phyloP scores from a whole-genome alignment of 1,140 invertebrate genomes.

The Drosophila sucinea region DNA sequence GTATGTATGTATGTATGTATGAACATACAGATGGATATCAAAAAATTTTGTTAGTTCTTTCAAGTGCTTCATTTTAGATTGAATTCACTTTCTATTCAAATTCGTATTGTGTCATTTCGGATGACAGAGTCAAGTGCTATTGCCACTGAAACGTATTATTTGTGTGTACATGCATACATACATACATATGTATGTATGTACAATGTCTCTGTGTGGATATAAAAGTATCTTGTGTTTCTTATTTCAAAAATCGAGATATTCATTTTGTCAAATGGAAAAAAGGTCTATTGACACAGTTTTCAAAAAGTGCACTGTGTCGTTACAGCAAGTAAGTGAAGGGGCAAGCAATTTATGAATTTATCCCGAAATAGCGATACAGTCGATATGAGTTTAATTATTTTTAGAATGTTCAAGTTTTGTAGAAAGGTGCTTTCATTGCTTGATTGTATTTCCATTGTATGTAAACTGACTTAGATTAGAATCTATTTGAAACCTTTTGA shows the following conservation, averaged over 20 bases:
- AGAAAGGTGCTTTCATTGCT: too few relatives aligned
- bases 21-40: neutral
- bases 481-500: too few relatives aligned
- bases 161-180: neutral
- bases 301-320: constrained; percentile 9
- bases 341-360: neutral
- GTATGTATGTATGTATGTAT: neutral
- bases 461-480: too few relatives aligned
- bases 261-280: constrained; percentile 4
- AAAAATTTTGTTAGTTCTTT: constrained; percentile 29
- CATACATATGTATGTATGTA: neutral
- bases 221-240: constrained; percentile 3
- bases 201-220: constrained; percentile 42
- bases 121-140: constrained; percentile 50
- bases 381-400: neutral
- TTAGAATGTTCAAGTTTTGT: neutral
- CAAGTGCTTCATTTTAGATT: constrained; percentile 46
- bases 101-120: constrained; percentile 49
- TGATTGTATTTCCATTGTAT: too few relatives aligned
- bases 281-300: constrained; percentile 11
- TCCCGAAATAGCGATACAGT: neutral
- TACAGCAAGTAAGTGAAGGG: neutral
- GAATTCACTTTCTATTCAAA: constrained; percentile 32
- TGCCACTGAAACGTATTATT: constrained; percentile 41
- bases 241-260: constrained; percentile 44